Evolutionary conservation across 2,888 invertebrate species (phyloP).

Genomic region (Caenorhabditis japonica): DNA sequence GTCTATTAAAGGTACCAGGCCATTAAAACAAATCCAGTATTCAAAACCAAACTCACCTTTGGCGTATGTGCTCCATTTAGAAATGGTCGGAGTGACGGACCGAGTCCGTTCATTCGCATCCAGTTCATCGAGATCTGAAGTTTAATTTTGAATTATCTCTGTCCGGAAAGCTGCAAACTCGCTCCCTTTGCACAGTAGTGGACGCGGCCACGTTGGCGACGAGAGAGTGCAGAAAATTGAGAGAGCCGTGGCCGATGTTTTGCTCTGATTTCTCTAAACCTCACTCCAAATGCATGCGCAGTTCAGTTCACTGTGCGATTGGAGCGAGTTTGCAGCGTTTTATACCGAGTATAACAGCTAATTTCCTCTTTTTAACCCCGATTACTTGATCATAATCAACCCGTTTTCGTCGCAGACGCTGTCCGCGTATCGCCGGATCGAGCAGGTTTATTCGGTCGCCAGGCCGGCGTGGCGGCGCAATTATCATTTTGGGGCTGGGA

Average conservation of each 20-base stretch:
- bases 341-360: not conserved
- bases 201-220: too few species aligned
- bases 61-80: conserved; percentile 56
- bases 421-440: conserved; percentile 40
- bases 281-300: too few species aligned
- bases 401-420: conserved; percentile 29
- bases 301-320: too few species aligned
- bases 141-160: not conserved
- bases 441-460: conserved; percentile 36
- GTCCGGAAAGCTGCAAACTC: too few species aligned
- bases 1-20: too few species aligned
- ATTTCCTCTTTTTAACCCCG: not conserved
- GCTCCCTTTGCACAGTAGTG: too few species aligned
- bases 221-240: too few species aligned
- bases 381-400: conserved; percentile 46
- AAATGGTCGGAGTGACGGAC: conserved; percentile 58
- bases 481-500: conserved; percentile 23
- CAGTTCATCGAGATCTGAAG: conserved; percentile 73
- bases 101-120: conserved; percentile 75
- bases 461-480: conserved; percentile 16
- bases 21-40: too few species aligned
- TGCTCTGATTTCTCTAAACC: too few species aligned
- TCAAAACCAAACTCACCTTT: conserved; percentile 30
- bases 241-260: too few species aligned
- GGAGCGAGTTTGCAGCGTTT: too few species aligned